Evolutionary conservation across 2,797 vertebrate genomes (phyloP).

Genomic region (Caiman crocodilus): DNA sequence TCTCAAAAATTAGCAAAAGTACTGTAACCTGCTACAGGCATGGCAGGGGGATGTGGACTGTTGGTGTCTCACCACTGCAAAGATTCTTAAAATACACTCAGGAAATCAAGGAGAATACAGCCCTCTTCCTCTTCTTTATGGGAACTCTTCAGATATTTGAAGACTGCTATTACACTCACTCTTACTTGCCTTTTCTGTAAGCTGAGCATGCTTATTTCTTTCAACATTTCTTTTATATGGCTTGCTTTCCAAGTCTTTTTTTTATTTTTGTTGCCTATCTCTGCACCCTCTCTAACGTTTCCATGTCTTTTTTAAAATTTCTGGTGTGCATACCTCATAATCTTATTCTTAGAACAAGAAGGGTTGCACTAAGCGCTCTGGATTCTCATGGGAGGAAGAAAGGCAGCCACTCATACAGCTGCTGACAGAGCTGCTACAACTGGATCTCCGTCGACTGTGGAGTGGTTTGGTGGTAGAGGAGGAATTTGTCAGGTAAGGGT

Average conservation of each 20-base stretch:
- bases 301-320: background rate
- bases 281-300: background rate
- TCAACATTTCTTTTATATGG: too few relatives aligned
- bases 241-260: background rate
- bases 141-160: too few relatives aligned
- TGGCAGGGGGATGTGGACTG: too few relatives aligned
- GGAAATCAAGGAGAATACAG: too few relatives aligned
- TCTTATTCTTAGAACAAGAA: slow-evolving; percentile 86
- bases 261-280: background rate
- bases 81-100: too few relatives aligned
- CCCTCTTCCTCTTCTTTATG: too few relatives aligned
- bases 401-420: slow-evolving; percentile 86
- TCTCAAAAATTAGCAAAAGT: too few relatives aligned
- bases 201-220: too few relatives aligned
- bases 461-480: slow-evolving; percentile 91
- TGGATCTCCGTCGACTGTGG: slow-evolving; percentile 93
- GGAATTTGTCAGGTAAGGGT: slow-evolving; percentile 90
- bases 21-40: too few relatives aligned
- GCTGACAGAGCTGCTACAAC: slow-evolving; percentile 90
- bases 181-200: too few relatives aligned
- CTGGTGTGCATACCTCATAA: rapidly evolving
- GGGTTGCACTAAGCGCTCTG: slow-evolving; percentile 76
- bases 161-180: too few relatives aligned
- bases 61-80: too few relatives aligned
- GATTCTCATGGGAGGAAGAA: slow-evolving; percentile 91